Percentiles rank a stretch among this genome's conserved stretches.
Evolutionary conservation across 2,888 invertebrate species (phyloP).

Genomic region (Conomelus anceps): DNA sequence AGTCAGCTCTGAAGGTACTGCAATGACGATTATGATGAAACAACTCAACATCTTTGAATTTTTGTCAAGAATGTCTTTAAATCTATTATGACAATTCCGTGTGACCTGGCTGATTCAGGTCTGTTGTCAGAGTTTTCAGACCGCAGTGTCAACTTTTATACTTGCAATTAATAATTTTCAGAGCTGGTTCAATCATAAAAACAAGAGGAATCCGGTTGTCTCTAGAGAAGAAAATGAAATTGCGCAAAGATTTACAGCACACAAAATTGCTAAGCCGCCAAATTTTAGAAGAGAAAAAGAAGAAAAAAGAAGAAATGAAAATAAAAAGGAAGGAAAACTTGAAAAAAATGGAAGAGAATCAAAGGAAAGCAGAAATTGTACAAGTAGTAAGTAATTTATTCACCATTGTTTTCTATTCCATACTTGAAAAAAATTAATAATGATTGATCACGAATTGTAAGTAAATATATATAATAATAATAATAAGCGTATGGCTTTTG

Average conservation of each 20-base stretch:
- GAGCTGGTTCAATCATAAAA: background rate
- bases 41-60: too few relatives aligned
- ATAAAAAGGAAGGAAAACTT: background rate
- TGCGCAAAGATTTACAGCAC: background rate
- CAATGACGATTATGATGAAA: too few relatives aligned
- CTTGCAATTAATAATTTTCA: background rate
- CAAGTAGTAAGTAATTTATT: constrained; percentile 6
- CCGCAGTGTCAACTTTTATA: background rate
- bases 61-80: too few relatives aligned
- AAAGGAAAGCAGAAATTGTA: constrained; percentile 8
- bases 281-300: background rate
- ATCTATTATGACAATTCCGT: too few relatives aligned
- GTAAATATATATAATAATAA: background rate
- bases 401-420: too few relatives aligned
- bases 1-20: too few relatives aligned
- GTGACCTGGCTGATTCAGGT: too few relatives aligned
- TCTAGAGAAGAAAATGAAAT: constrained; percentile 2
- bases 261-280: background rate
- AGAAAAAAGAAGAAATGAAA: background rate
- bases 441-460: too few relatives aligned
- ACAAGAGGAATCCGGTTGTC: background rate
- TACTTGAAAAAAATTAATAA: too few relatives aligned
- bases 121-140: too few relatives aligned
- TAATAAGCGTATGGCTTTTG: too few relatives aligned
- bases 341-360: background rate